These are phyloP conservation scores for Melitaea cinxia DNA, from an alignment of 1,140 invertebrate genomes.

Conservation along the genomic window DNA sequence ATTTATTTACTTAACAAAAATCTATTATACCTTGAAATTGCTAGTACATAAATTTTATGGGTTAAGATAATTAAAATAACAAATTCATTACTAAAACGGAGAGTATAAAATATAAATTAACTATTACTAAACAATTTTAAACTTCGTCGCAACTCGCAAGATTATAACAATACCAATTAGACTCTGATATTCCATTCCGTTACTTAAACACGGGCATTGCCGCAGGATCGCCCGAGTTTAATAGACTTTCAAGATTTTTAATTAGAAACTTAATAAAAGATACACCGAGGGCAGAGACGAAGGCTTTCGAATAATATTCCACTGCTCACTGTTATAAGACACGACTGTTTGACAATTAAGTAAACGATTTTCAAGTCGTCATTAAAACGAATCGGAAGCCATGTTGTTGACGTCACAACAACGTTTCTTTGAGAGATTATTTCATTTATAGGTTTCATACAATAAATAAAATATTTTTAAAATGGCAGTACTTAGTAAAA, in stretches of 20 bases:
- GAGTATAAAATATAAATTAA: background rate
- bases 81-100: background rate
- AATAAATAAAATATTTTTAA: too few species aligned
- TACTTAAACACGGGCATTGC: slow-evolving; percentile 30
- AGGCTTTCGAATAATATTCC: slow-evolving; percentile 56
- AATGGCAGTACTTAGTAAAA: too few species aligned
- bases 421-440: too few species aligned
- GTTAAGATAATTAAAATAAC: too few species aligned
- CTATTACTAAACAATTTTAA: background rate
- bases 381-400: too few species aligned
- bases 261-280: slow-evolving; percentile 74
- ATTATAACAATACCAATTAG: slow-evolving; percentile 26
- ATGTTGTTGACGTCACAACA: too few species aligned
- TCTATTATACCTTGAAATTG: too few species aligned
- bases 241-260: slow-evolving; percentile 79
- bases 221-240: slow-evolving; percentile 59
- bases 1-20: too few species aligned
- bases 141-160: background rate
- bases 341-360: background rate
- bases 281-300: slow-evolving; percentile 55
- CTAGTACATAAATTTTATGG: too few species aligned
- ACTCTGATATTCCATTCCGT: slow-evolving; percentile 63
- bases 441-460: too few species aligned
- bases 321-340: slow-evolving; percentile 37
- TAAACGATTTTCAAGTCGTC: background rate